Base-by-base conservation (phyloP, 2,113 vertebrate genomes). In the Catharus minimus region DNA sequence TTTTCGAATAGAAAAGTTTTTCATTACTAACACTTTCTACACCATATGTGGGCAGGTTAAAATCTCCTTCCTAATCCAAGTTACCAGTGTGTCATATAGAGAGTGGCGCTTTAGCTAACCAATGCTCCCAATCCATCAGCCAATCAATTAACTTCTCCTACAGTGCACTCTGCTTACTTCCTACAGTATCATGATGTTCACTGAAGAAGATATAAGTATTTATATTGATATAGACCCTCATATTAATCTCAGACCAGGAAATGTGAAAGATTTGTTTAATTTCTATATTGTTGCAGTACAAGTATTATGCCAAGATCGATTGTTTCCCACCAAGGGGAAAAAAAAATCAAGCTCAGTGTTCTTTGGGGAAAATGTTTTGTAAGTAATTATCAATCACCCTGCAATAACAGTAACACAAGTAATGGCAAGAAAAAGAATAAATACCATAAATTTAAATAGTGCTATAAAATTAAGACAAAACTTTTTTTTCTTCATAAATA, bases 111-210 rank as follows among this genome's bases (percentile, higher is more conserved):
- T 86, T 56, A 39, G 11, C 19, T 39, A 36, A 53, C 15, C 3
- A 0, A 1, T 36, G 13, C 2, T 44, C 8, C 16, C 4, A n/a
- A 49, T 58, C 22, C 24, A 15, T 21, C 6, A 5, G 23, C 13
- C 33, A 64, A 13, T 3, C 7, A 69, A 32, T 26, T 55, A 41
- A 56, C 15, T 23, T 60, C 22, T 83, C 17, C n/a, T 18, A 23
- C 6, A 38, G 14, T 14, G 5, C 27, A 30, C 20, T 18, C 38
- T 41, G 11, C 12, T 78, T 27, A 49, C 7, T 72, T 78, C 50
- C 18, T 66, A 72, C 11, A 23, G 10, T 20, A 49, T n/a, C 16
- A 36, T 13, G 10, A 52, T 41, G 7, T 53, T 62, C 39, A 55
- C 7, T 87, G 5, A 39, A 62, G 58, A 92, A 81, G 38, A 52